Base-by-base conservation (phyloP, 2,888 invertebrate species). In the Eupithecia vulgata region DNA sequence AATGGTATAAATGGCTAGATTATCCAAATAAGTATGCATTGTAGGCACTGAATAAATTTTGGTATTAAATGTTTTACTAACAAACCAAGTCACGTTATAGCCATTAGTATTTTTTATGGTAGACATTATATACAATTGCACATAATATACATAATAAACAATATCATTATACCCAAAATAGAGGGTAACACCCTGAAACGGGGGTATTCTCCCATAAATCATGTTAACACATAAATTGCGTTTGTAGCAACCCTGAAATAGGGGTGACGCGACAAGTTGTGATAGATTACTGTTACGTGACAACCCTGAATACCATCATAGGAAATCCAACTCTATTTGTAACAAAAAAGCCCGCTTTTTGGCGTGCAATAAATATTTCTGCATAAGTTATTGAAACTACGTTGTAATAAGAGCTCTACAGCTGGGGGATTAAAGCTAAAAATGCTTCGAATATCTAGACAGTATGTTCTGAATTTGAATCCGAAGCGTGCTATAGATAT, bases 161-260 rank as follows among this genome's bases (percentile, higher is more conserved):
- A 52, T 62, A 71, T 21, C 61, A 37, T 48, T 72, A 67, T 65
- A 65, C 52, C 68, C 71, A 21, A 68, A 74, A 70, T 61, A 72
- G 65, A 52, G 68, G 70, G 65, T 66, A 70, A 68, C 73, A 71
- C 73, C 75, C 86, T 84, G 81, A 76, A 79, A 71, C 77, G 79
- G 84, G 86, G 85, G 85, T 82, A 88, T 88, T 84, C 83, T 88
- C 88, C 90, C 90, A 92, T 91, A 90, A 90, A 87, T 81, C 93
- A 93, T 93, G 92, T 92, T 93, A 93, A 91, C 93, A 93, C 93
- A 92, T 92, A 92, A 92, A 92, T 92, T 91, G 87, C 85, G 83
- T 81, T 84, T 89, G 85, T 76, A 69, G 86, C 89, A 91, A 87
- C 90, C 86, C 88, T 83, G 85, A 85, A 84, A 84, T 81, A 84